Evolutionary conservation across 2,888 invertebrate species (phyloP), one percentile per base, ranked within the genome.

Genomic region (Papilio demoleus): DNA sequence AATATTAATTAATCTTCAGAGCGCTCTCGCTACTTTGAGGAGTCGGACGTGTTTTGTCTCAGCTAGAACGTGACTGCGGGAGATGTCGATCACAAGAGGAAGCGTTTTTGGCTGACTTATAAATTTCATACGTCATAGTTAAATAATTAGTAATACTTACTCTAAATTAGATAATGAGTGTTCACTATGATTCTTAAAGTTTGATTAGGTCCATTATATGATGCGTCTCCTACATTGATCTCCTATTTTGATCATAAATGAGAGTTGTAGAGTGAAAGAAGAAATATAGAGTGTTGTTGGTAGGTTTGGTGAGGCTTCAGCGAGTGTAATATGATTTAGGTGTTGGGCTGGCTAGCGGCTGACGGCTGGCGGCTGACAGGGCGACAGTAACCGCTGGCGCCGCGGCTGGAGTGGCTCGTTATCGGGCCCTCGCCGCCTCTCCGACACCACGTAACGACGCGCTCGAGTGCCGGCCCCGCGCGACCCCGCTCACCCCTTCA

Each of bases 321-420:
- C 34, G 24, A 3, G 34, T 36, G 40, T 45, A 60, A 60, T 60
- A 47, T 50, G 22, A 61, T 61, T 56, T 56, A 53, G 47, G 17
- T n/a, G 36, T 47, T 19, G 59, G n/a, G 36, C 27, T 40, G 47
- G 63, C n/a, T n/a, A 38, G 45, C 47, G 63, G 31, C n/a, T 34
- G 56, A 5, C 12, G 56, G 56, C 47, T 50, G 17, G 4, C 17
- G 58, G 58, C 58, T 47, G 47, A 47, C 47, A 47, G 58, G 59
- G 64, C 40, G 65, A 45, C 64, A 60, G 67, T 40, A 24, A 50
- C 53, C 38, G 67, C 53, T 50, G 69, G 60, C 65, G 65, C 65
- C 60, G 64, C 64, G 59, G 70, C 71, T 76, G 74, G 70, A 81
- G 80, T 75, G 77, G 78, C 78, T 81, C 79, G 80, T 81, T 81